Base-by-base conservation (phyloP, 2,888 invertebrate species). In the Amitus sp. region DNA sequence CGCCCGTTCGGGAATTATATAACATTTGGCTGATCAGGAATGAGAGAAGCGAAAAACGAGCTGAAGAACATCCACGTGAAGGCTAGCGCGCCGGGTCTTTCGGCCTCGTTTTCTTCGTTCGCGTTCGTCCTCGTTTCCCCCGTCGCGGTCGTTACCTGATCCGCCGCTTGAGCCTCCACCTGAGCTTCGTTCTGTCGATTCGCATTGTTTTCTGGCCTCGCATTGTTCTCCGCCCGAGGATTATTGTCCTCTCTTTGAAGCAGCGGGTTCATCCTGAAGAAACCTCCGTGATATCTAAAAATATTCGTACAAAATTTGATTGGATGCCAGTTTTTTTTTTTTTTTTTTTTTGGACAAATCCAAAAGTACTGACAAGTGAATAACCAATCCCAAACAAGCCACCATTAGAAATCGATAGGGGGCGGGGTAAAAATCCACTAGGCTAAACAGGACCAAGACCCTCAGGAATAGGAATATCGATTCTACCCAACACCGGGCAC, bases 11-110 rank as follows among this genome's bases (percentile, higher is more conserved):
- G 1, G n/a, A 52, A 58, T 69, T 62, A 69, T 13, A 86, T 82
- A 61, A 86, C 85, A 72, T 87, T 86, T 52, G 92, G 95, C 68
- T 92, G 91, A 76, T 96, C 95, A 0, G 98, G 98, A 80, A 98
- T 90, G 52, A 98, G 85, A 0, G 97, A 98, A 7, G 96, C 90
- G 80, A 98, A 95, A 83, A 98, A 97, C 1, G 96, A 92, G 1
- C 94, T 89, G 70, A 98, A 89, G 82, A 97, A 94, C 76, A 94
- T 94, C 91, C 94, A 94, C 17, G 93, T 88, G 15, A 94, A 87
- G 42, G 91, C 89, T 64, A 94, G 83, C 61, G 91, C 82, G 60
- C 90, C 86, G 45, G 89, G 88, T 73, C 87, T 82, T 73, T 85
- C 85, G 69, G 82, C 84, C 65, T 78, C 82, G n/a, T 72, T 82